Conservation (phyloP, 2,113 vertebrate species). For the Puntigrus tetrazona region DNA sequence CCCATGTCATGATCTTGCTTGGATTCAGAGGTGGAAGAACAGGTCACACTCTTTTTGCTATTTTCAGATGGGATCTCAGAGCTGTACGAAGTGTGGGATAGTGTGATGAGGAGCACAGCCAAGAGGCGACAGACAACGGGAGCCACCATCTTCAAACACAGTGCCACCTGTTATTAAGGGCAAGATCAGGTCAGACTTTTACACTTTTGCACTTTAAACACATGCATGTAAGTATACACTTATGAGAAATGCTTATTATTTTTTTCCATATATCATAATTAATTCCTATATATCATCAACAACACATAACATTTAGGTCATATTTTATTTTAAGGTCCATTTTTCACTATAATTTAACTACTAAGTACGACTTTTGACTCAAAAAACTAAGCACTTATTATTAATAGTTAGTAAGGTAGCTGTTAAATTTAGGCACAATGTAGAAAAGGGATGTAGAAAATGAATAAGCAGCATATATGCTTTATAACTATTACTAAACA, state of each 20-base stretch:
- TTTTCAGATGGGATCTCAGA: constrained; percentile 60
- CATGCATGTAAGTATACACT: neutral
- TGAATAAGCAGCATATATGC: too few species aligned
- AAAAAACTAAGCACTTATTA: too few species aligned
- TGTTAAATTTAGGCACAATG: too few species aligned
- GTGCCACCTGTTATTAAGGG: constrained; percentile 63
- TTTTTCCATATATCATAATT: neutral
- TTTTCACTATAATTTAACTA: too few species aligned
- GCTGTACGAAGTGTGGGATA: constrained; percentile 57
- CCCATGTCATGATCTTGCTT: constrained; percentile 72
- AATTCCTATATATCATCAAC: neutral
- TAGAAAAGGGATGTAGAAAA: too few species aligned
- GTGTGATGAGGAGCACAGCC: constrained; percentile 58
- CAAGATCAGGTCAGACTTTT: neutral
- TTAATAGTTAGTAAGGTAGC: too few species aligned
- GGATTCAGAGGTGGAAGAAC: constrained; percentile 66
- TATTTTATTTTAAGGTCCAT: too few species aligned
- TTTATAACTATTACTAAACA: too few species aligned
- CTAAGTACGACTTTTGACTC: too few species aligned
- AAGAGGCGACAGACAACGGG: constrained; percentile 61
- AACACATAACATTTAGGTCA: neutral
- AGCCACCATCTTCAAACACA: constrained; percentile 63
- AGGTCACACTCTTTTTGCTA: constrained; percentile 62
- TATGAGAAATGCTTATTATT: neutral
- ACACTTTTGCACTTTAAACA: neutral